Conservation (phyloP, 2,113 vertebrate species). For the Tympanuchus pallidicinctus region DNA sequence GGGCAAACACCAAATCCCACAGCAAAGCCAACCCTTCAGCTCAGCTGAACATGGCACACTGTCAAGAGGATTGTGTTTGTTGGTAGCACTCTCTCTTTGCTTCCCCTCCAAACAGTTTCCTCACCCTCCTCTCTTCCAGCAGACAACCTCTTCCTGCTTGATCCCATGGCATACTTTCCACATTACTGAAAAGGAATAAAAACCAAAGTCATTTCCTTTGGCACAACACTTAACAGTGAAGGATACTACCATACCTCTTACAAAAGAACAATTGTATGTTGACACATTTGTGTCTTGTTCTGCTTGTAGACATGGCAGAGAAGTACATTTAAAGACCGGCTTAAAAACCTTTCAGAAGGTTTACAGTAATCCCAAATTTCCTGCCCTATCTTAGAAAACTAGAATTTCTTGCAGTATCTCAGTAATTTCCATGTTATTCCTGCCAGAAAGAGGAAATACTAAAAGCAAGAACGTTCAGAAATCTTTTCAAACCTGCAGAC, state of each 20-base stretch:
- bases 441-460: not conserved
- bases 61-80: not conserved
- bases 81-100: not conserved
- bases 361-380: not conserved
- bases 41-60: not conserved
- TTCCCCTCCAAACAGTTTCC: not conserved
- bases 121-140: not conserved
- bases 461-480: not conserved
- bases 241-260: not conserved
- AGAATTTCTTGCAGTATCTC: not conserved
- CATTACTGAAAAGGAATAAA: slow-evolving; percentile 46
- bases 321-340: not conserved
- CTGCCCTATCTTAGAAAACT: not conserved
- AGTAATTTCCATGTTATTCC: not conserved
- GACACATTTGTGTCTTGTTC: slow-evolving; percentile 4
- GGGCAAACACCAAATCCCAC: not conserved
- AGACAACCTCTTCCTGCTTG: slow-evolving; percentile 7
- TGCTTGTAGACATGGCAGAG: not conserved
- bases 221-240: not conserved
- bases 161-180: slow-evolving; percentile 45
- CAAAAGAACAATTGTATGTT: not conserved
- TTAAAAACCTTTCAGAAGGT: slow-evolving; percentile 8
- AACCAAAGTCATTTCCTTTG: slow-evolving; percentile 37
- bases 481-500: not conserved
- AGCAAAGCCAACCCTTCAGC: not conserved